These are phyloP conservation scores for Carlito syrichta DNA, from an alignment of 2,113 vertebrate species.

Conservation along the genomic window DNA sequence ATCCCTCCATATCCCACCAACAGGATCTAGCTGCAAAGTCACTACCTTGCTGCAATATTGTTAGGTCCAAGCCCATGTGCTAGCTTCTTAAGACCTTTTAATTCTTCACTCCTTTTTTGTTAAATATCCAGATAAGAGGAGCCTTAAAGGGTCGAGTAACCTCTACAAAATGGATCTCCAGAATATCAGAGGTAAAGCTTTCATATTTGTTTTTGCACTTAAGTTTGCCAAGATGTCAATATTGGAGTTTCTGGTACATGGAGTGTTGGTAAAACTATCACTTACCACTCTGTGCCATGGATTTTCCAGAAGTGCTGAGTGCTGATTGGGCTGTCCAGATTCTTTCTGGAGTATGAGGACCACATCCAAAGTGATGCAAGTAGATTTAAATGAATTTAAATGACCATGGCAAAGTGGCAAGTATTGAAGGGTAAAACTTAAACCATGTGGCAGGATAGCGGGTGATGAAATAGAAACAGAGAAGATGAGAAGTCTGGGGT, in stretches of 20 bases:
- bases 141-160: constrained; percentile 69
- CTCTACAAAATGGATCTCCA: constrained; percentile 60
- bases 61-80: no score
- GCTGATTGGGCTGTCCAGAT: not conserved
- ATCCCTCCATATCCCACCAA: not conserved
- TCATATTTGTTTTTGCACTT: not conserved
- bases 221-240: not conserved
- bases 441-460: not conserved
- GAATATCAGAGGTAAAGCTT: constrained; percentile 76
- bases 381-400: not conserved
- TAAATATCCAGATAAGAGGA: constrained; percentile 78
- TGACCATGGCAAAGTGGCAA: not conserved
- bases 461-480: not conserved
- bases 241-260: not conserved
- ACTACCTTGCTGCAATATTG: not conserved
- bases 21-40: not conserved
- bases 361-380: not conserved
- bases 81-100: not conserved
- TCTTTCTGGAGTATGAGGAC: not conserved
- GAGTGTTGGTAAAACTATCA: not conserved
- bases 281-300: not conserved
- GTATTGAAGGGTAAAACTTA: not conserved
- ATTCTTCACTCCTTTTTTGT: constrained; percentile 44
- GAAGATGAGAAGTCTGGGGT: not conserved
- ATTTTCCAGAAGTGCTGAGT: not conserved